Base-by-base conservation (phyloP, 2,113 vertebrate species). In the Puntigrus tetrazona region DNA sequence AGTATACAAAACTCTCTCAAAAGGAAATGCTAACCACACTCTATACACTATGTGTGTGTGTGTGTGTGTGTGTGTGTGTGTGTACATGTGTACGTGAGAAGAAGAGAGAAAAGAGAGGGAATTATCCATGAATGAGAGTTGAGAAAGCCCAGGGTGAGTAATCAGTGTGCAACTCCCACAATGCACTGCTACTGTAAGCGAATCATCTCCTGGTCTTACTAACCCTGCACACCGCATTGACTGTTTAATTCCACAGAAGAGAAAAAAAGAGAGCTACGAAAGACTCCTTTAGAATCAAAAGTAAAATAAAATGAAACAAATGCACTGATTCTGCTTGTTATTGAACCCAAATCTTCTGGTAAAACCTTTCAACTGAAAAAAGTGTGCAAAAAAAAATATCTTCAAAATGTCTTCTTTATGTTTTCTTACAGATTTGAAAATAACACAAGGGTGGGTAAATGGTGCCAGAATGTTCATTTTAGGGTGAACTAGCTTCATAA, bases 101-200 rank as follows among this genome's bases (percentile, higher is more conserved):
- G 0, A 7, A 67, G 14, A 29, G 31, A 18, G 14, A 84, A 83
- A 36, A 18, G 16, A 57, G 74, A 70, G 20, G 29, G 79, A 81
- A 81, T 52, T 20, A 67, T 43, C 36, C 59, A 41, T 57, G 61
- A 84, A 84, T 55, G 3, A 65, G 29, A 67, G 45, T 27, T 45
- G 6, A 74, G 9, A 47, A 29, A 47, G 13, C 13, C 27, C 55
- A 79, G 13, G 6, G 59, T 67, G 78, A 81, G 78, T 81, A 81
- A 45, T 65, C 13, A 43, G 50, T 27, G 20, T 16, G 11, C 13
- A 27, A 52, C 27, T 29, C 72, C 72, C 72, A 47, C 13, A 73
- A 73, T 27, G 38, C 38, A 73, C 38, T 29, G 25, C 43, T 16
- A 45, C 72, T 18, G 43, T 55, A 55, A 55, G 1, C n/a, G 52